Conservation (phyloP, 1,140 invertebrate genomes). For the Brachionus rotundiformis region DNA sequence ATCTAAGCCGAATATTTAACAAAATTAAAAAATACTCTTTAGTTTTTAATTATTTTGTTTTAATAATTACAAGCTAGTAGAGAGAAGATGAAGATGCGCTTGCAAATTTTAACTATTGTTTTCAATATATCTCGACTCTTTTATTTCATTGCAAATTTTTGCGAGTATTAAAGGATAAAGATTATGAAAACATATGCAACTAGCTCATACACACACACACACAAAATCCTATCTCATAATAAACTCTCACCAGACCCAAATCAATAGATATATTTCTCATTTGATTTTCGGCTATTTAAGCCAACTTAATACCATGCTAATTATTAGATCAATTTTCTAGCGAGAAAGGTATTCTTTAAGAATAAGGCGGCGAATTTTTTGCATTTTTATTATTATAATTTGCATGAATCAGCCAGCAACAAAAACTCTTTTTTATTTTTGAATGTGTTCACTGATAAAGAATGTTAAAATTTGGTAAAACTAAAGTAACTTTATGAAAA, state of each 20-base stretch:
- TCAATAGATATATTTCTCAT: not conserved
- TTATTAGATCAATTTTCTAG: not conserved
- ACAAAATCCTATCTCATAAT: not conserved
- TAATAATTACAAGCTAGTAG: not conserved
- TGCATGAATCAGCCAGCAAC: constrained; percentile 8
- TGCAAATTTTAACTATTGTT: not conserved
- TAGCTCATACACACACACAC: constrained; percentile 4
- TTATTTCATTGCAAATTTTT: constrained; percentile 7
- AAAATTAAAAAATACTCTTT: not conserved
- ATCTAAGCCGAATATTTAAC: constrained; percentile 41
- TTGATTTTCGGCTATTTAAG: not conserved
- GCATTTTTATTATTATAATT: constrained; percentile 38
- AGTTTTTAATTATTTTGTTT: not conserved
- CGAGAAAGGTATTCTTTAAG: not conserved
- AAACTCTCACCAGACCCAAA: not conserved
- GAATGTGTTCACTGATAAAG: not conserved
- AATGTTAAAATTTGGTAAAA: not conserved
- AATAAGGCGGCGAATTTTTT: not conserved
- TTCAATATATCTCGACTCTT: not conserved
- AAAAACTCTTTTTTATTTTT: not conserved
- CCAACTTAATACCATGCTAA: not conserved
- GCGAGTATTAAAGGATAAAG: constrained; percentile 18
- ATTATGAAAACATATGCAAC: constrained; percentile 24
- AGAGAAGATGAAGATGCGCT: not conserved
- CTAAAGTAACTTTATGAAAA: constrained; percentile 1